Percentiles rank a stretch among this genome's conserved stretches.
Evolutionary conservation across 2,797 vertebrate species (phyloP).

Genomic region (Apogon talboti): DNA sequence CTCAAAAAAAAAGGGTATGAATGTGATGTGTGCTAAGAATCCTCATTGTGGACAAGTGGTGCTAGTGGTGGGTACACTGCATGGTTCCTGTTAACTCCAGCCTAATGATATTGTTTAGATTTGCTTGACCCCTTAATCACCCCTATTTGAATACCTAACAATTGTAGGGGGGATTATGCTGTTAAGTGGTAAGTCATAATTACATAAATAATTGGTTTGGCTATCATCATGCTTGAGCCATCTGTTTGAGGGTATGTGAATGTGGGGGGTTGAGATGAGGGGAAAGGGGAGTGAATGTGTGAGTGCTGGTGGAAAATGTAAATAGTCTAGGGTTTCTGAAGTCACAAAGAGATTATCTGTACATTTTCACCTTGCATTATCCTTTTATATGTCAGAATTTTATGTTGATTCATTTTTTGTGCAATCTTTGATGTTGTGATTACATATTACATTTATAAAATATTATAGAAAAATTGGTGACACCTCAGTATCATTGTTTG

Average conservation of each 20-base stretch:
- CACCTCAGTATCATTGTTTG: slow-evolving; percentile 26
- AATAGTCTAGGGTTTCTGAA: slow-evolving; percentile 33
- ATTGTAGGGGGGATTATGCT: slow-evolving; percentile 91
- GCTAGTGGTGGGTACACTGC: slow-evolving; percentile 63
- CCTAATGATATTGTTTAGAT: slow-evolving; percentile 82
- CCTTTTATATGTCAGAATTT: slow-evolving; percentile 1
- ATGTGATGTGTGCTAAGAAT: background rate
- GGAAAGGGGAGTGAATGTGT: slow-evolving; percentile 6
- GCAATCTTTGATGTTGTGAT: background rate
- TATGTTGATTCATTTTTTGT: no score
- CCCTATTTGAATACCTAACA: slow-evolving; percentile 90
- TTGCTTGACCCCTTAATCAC: slow-evolving; percentile 92
- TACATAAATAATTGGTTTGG: slow-evolving; percentile 98
- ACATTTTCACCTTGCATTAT: slow-evolving; percentile 8
- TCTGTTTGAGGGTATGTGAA: slow-evolving; percentile 84
- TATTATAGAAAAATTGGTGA: slow-evolving; percentile 14
- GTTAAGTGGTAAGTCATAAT: slow-evolving; percentile 98
- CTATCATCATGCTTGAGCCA: slow-evolving; percentile 89
- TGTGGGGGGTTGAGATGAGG: slow-evolving; percentile 20
- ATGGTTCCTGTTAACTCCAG: slow-evolving; percentile 83
- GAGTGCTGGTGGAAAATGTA: slow-evolving; percentile 18
- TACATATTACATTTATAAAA: slow-evolving; percentile 1
- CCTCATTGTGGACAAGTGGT: background rate
- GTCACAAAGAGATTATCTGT: slow-evolving; percentile 10
- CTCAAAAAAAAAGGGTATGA: slow-evolving; percentile 28